phyloP scores from a whole-genome alignment of 2,797 vertebrate species.

The Tamandua tetradactyla region DNA sequence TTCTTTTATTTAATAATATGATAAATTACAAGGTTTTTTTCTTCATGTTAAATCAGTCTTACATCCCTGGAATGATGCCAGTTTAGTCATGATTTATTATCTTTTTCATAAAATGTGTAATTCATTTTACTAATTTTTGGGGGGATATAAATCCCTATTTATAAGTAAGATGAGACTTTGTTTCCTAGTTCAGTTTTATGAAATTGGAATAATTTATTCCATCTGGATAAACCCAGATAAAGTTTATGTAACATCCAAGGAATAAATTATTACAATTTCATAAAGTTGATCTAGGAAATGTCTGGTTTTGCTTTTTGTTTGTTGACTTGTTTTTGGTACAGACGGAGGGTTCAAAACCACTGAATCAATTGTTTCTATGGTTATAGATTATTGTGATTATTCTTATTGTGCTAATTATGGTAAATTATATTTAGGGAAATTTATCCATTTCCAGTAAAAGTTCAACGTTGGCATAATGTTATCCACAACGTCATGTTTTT shows the following conservation, averaged over 20 bases:
- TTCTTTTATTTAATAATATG: neutral
- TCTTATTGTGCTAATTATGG: neutral
- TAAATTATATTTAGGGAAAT: conserved; percentile 23
- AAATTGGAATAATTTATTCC: conserved; percentile 41
- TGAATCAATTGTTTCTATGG: conserved; percentile 7
- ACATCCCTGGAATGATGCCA: neutral
- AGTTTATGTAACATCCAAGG: too few relatives aligned
- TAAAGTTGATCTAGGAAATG: neutral
- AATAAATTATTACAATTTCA: conserved; percentile 43
- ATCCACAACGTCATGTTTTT: neutral
- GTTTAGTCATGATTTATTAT: neutral
- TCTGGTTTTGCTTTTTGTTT: neutral
- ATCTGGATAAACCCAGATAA: too few relatives aligned
- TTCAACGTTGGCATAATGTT: neutral
- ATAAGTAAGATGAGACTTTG: neutral
- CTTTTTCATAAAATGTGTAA: neutral
- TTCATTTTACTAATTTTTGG: neutral
- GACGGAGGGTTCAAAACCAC: neutral
- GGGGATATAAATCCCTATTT: neutral
- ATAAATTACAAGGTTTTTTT: conserved; percentile 39
- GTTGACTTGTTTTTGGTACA: neutral
- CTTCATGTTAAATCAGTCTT: neutral
- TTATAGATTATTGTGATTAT: conserved; percentile 31
- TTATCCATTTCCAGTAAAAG: conserved; percentile 20
- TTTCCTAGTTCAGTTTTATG: neutral